Conservation (phyloP, 2,113 vertebrate genomes). For the Rhineura floridana region DNA sequence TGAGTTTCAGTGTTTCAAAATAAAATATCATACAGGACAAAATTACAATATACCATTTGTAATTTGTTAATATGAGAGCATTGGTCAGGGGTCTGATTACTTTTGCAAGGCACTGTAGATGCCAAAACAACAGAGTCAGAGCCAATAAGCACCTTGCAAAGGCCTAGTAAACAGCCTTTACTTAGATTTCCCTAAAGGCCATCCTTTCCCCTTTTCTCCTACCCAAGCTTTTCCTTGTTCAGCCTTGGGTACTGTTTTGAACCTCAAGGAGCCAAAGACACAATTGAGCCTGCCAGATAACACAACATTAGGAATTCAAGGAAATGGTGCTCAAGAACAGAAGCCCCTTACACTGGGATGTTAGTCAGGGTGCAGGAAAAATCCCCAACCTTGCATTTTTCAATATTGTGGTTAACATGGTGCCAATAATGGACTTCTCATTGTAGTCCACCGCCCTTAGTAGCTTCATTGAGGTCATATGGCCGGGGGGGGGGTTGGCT, state of each 20-base stretch:
- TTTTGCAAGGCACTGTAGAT: too few relatives aligned
- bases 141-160: background rate
- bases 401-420: background rate
- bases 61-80: too few relatives aligned
- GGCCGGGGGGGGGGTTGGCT: background rate
- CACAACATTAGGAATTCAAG: background rate
- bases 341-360: fast-evolving
- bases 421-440: background rate
- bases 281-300: background rate
- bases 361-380: background rate
- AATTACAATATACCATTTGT: too few relatives aligned
- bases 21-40: too few relatives aligned
- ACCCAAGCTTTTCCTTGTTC: background rate
- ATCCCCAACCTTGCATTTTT: fast-evolving
- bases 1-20: too few relatives aligned
- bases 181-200: fast-evolving
- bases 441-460: background rate
- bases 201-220: background rate
- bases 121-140: background rate
- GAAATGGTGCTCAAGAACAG: fast-evolving
- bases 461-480: background rate
- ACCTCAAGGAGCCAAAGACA: fast-evolving
- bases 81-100: too few relatives aligned
- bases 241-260: fast-evolving
- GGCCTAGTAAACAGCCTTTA: background rate